Percentiles rank a stretch among this genome's conserved stretches.
Conservation (phyloP, 92 coral and sea anemone species). For the Epizoanthus rinbou region DNA sequence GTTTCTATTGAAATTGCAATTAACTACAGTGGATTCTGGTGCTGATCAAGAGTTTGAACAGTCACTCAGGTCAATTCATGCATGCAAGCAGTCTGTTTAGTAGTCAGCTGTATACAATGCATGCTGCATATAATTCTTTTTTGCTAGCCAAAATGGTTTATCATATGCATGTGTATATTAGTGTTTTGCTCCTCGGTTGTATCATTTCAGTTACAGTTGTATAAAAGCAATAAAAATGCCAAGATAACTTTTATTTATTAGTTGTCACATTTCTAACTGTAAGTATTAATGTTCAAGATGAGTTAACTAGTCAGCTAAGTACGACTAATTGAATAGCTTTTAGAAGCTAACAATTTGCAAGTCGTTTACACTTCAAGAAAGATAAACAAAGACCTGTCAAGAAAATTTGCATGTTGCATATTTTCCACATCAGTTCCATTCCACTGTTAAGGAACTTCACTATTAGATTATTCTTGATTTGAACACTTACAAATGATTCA, state of each 20-base stretch:
- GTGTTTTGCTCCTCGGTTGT: background rate
- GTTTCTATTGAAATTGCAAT: conserved; percentile 31
- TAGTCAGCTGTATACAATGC: conserved; percentile 10
- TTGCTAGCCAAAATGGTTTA: too few relatives aligned
- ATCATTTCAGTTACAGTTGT: background rate
- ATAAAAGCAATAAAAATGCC: background rate
- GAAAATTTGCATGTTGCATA: conserved; percentile 30
- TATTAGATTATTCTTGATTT: background rate
- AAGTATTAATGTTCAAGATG: conserved; percentile 14
- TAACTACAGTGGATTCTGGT: background rate
- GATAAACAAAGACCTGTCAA: background rate
- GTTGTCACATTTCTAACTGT: background rate
- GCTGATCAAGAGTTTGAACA: conserved; percentile 16
- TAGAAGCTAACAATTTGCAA: conserved; percentile 28
- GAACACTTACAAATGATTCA: background rate
- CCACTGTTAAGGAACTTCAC: background rate
- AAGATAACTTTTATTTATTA: background rate
- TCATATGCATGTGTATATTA: background rate
- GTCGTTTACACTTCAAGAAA: conserved; percentile 14
- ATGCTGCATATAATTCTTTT: background rate
- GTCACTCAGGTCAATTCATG: background rate
- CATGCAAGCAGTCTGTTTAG: background rate
- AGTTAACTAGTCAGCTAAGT: conserved; percentile 9
- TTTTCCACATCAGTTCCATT: background rate
- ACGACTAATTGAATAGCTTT: conserved; percentile 18